Evolutionary conservation across 2,888 invertebrate genomes (phyloP).

Genomic region (Drosophila infuscata): DNA sequence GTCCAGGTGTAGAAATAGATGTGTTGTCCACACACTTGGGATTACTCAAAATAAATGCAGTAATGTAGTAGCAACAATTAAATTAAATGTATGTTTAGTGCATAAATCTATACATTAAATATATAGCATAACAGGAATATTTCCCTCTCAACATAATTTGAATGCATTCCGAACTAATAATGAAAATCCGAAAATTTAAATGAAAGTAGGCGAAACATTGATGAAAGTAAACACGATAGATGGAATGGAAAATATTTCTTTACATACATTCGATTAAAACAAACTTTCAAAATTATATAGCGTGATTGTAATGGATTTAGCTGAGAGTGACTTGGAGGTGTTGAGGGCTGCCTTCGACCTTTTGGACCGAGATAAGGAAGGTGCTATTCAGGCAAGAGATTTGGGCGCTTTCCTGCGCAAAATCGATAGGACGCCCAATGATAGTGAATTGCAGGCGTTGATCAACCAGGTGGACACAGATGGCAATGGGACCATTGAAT

Average conservation of each 20-base stretch:
- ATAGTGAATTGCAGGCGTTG: constrained; percentile 88
- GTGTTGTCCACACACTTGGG: constrained; percentile 36
- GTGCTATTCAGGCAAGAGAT: constrained; percentile 8
- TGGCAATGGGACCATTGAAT: constrained; percentile 95
- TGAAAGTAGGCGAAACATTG: background rate
- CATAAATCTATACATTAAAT: background rate
- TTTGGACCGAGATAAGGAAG: constrained; percentile 22
- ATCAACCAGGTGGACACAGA: constrained; percentile 97
- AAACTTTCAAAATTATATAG: constrained; percentile 18
- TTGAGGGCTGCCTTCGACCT: constrained; percentile 1
- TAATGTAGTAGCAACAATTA: constrained; percentile 3
- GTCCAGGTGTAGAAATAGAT: no score
- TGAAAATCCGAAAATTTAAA: background rate
- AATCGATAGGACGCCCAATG: background rate
- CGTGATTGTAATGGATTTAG: background rate
- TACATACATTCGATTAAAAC: background rate
- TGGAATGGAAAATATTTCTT: background rate
- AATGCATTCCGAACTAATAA: background rate
- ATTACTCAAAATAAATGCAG: constrained; percentile 1
- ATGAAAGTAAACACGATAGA: no score
- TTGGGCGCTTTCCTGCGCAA: background rate
- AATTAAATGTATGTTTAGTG: constrained; percentile 16
- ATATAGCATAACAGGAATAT: background rate
- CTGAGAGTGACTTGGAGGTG: background rate
- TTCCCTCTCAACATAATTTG: background rate